Percentiles rank a stretch among this genome's conserved stretches.
phyloP scores from a whole-genome alignment of 2,797 vertebrate genomes.

The Tiaroga cobitis region DNA sequence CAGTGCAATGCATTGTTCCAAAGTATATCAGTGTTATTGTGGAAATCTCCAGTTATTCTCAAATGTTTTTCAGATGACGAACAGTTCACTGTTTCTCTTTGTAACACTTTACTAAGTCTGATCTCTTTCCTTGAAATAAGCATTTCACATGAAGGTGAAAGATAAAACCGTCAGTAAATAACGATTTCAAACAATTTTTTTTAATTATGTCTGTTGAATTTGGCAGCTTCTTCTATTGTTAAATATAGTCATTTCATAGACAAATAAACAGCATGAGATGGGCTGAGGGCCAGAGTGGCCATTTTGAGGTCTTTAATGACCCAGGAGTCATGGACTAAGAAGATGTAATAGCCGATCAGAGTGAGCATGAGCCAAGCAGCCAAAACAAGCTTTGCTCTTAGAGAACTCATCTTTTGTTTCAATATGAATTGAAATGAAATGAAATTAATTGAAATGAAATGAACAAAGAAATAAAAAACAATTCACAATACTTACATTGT shows the following conservation, averaged over 20 bases:
- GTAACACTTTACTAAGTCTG: background rate
- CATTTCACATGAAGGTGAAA: slow-evolving; percentile 60
- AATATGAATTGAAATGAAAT: slow-evolving; percentile 68
- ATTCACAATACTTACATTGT: slow-evolving; percentile 77
- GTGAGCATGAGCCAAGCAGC: slow-evolving; percentile 72
- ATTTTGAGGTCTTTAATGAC: slow-evolving; percentile 76
- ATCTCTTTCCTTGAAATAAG: slow-evolving; percentile 2
- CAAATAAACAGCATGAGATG: slow-evolving; percentile 75
- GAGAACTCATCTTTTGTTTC: slow-evolving; percentile 67
- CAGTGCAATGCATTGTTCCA: background rate
- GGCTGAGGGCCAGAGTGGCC: slow-evolving; percentile 71
- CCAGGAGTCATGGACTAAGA: slow-evolving; percentile 72
- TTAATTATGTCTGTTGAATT: slow-evolving; percentile 67
- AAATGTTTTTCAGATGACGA: background rate
- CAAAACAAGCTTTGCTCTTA: slow-evolving; percentile 72
- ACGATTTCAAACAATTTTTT: slow-evolving; percentile 74
- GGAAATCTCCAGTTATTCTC: background rate
- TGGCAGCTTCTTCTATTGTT: slow-evolving; percentile 72
- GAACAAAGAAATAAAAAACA: slow-evolving; percentile 63
- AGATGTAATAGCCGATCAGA: slow-evolving; percentile 82
- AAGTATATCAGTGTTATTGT: background rate
- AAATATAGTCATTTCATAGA: slow-evolving; percentile 81
- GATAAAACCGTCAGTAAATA: slow-evolving; percentile 73
- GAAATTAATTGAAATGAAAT: too few relatives aligned
- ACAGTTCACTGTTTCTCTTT: background rate